phyloP scores from a whole-genome alignment of 2,888 invertebrate species.

The Frankliniella intonsa region DNA sequence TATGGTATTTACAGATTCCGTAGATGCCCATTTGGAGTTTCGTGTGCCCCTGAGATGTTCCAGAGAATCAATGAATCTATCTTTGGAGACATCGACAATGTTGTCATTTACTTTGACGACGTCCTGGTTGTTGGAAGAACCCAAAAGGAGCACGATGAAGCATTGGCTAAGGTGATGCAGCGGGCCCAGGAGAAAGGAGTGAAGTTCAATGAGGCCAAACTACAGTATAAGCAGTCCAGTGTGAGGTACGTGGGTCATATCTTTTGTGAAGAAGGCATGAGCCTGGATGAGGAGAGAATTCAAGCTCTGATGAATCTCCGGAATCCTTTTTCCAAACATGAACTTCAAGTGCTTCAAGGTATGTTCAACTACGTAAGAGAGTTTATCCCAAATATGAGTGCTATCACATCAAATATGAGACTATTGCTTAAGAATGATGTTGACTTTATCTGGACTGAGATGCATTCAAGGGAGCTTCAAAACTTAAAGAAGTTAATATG shows the following conservation, averaged over 20 bases:
- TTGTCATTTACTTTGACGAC: slow-evolving; percentile 35
- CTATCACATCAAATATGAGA: slow-evolving; percentile 36
- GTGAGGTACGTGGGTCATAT: slow-evolving; percentile 41
- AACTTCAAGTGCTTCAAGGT: slow-evolving; percentile 40
- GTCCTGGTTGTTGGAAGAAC: slow-evolving; percentile 36
- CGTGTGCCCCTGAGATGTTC: slow-evolving; percentile 35
- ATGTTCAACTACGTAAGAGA: slow-evolving; percentile 39
- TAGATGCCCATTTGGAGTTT: slow-evolving; percentile 38
- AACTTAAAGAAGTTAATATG: slow-evolving; percentile 36
- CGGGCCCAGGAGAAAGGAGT: slow-evolving; percentile 39
- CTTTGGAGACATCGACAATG: slow-evolving; percentile 35
- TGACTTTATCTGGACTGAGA: slow-evolving; percentile 39
- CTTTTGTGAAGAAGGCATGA: slow-evolving; percentile 37
- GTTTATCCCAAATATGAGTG: slow-evolving; percentile 40
- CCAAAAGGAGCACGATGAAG: slow-evolving; percentile 40
- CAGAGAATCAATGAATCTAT: slow-evolving; percentile 35
- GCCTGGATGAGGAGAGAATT: slow-evolving; percentile 37
- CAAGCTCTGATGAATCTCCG: slow-evolving; percentile 37
- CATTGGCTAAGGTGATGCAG: slow-evolving; percentile 38
- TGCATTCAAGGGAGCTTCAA: slow-evolving; percentile 38
- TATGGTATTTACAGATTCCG: slow-evolving; percentile 39
- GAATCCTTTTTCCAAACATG: slow-evolving; percentile 37
- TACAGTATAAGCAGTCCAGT: slow-evolving; percentile 36
- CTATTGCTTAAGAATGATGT: slow-evolving; percentile 39
- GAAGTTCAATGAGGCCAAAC: slow-evolving; percentile 41